Evolutionary conservation across 2,888 invertebrate genomes (phyloP).

Genomic region (Sinopyrophorus schimmeli): DNA sequence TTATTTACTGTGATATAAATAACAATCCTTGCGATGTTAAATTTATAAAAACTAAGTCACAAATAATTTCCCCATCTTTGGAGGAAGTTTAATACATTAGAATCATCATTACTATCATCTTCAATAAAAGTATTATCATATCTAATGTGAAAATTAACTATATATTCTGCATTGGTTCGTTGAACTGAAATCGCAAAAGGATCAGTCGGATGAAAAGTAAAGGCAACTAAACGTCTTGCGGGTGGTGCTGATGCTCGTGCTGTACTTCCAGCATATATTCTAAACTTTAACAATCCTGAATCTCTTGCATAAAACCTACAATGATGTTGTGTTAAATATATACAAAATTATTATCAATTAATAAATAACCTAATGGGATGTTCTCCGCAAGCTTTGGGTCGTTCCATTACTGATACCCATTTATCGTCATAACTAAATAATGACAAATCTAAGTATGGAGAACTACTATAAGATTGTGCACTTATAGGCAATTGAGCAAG

Average conservation of each 20-base stretch:
- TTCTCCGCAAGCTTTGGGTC: constrained; percentile 91
- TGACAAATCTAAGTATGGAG: constrained; percentile 90
- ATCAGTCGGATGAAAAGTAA: constrained; percentile 94
- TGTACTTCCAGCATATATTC: constrained; percentile 70
- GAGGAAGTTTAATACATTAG: constrained; percentile 33
- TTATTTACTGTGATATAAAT: not conserved
- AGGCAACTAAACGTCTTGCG: constrained; percentile 83
- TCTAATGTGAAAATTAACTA: constrained; percentile 88
- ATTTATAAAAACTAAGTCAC: not conserved
- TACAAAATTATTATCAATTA: constrained; percentile 4
- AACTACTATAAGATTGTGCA: constrained; percentile 90
- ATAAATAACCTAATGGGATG: constrained; percentile 89
- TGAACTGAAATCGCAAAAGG: constrained; percentile 96
- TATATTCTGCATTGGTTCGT: constrained; percentile 88
- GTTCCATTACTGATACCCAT: constrained; percentile 93
- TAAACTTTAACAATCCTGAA: constrained; percentile 72
- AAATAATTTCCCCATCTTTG: constrained; percentile 19
- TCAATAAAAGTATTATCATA: constrained; percentile 20
- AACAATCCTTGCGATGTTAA: not conserved
- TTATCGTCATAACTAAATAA: constrained; percentile 95
- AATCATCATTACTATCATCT: constrained; percentile 26
- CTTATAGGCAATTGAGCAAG: constrained; percentile 91
- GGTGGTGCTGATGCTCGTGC: constrained; percentile 67
- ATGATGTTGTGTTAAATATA: constrained; percentile 28
- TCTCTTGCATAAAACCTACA: constrained; percentile 89